Base-by-base conservation (phyloP, 2,113 vertebrate species). In the Mustelus asterias region DNA sequence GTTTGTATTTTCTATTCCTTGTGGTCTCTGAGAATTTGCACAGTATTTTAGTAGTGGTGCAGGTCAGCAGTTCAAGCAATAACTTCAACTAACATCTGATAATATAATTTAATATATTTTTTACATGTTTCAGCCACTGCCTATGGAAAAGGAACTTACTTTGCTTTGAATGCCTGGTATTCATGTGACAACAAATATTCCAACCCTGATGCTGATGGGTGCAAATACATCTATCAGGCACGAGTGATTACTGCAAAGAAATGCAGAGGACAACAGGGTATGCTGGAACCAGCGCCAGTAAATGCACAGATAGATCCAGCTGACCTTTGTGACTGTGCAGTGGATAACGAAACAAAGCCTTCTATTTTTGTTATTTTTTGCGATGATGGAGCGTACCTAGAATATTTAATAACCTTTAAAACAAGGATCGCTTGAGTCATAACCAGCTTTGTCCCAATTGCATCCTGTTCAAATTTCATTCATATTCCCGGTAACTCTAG, bases 371-470 rank as follows among this genome's bases (percentile, higher is more conserved):
- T 98, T 13, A 97, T 98, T 92, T 98, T 98, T 22, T 97, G 98
- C 0, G 97, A 98, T 94, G 96, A 97, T 96, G 97, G 97, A 85
- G 97, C 97, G 0, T 98, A 97, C 95, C 97, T 97, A 5, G 97
- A 97, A 41, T 98, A 98, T 93, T 97, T 98, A 63, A 98, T 98
- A 96, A 97, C 97, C 33, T 98, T 98, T n/a, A 88, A 58, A 70
- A 33, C 37, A 54, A 54, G 37, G 8, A 10, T 1, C 33, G 24
- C 9, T 1, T 72, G 69, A 72, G 24, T 29, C 33, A 63, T 11
- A 48, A 8, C 26, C 13, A 54, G 29, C n/a, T 1, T 41, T 14
- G 14, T 67, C 10, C 6, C 10, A 65, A 18, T 41, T 37, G 78
- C 78, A 83, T 18, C 14, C 2, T 37, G 13, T 83, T 41, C n/a